These are phyloP conservation scores for Synergus gifuensis DNA, from an alignment of 2,888 invertebrate genomes.

Conservation along the genomic window DNA sequence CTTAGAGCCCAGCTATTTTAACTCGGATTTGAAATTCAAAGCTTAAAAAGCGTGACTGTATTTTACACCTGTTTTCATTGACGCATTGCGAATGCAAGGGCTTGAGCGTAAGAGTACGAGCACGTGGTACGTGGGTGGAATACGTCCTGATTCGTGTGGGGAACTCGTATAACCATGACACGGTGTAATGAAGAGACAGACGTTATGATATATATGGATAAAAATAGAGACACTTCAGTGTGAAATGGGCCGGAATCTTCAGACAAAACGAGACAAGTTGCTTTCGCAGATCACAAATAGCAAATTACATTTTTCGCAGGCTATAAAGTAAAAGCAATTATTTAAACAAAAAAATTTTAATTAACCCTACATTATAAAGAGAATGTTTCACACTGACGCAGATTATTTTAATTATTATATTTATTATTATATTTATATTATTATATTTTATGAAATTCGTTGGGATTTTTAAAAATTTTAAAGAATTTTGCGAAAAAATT, in stretches of 20 bases:
- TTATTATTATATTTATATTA: too few species aligned
- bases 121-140: constrained; percentile 4
- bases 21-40: neutral
- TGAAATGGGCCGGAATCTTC: neutral
- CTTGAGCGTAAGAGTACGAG: neutral
- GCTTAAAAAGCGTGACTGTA: neutral
- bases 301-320: neutral
- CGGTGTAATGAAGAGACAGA: neutral
- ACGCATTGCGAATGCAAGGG: neutral
- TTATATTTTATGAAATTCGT: too few species aligned
- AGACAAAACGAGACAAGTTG: neutral
- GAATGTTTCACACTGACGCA: too few species aligned
- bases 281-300: neutral
- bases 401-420: too few species aligned
- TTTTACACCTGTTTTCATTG: neutral
- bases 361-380: too few species aligned
- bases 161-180: constrained; percentile 4
- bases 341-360: too few species aligned
- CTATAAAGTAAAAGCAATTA: too few species aligned
- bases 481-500: too few species aligned
- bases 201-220: neutral
- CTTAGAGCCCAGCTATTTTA: neutral
- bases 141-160: neutral
- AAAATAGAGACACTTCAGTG: neutral
- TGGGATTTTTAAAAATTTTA: too few species aligned